Conservation (phyloP, 2,113 vertebrate species). For the Phalacrocorax brasilianus region DNA sequence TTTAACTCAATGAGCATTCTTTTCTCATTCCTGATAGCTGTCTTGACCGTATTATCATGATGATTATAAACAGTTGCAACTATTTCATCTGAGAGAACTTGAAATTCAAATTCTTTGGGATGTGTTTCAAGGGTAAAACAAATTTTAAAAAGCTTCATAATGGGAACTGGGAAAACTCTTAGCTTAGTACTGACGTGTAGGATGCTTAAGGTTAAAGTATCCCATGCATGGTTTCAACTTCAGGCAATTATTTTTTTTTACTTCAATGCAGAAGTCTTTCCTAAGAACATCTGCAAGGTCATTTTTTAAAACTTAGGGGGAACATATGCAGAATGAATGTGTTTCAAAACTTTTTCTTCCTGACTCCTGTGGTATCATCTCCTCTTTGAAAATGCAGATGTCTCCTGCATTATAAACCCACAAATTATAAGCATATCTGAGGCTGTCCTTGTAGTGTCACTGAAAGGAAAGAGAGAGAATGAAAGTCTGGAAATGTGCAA, state of each 20-base stretch:
- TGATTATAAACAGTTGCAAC: not conserved
- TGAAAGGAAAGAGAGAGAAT: constrained; percentile 68
- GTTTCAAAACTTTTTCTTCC: constrained; percentile 37
- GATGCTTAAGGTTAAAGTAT: constrained; percentile 8
- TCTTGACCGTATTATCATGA: not conserved
- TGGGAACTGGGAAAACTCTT: not conserved
- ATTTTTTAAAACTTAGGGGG: constrained; percentile 14
- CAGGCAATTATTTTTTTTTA: not conserved
- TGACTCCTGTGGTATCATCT: constrained; percentile 50
- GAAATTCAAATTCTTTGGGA: constrained; percentile 8
- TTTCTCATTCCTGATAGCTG: not conserved
- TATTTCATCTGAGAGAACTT: not conserved
- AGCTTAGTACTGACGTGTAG: not conserved
- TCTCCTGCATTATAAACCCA: constrained; percentile 74
- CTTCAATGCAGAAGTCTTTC: constrained; percentile 10
- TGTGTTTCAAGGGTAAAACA: not conserved
- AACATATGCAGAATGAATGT: constrained; percentile 35
- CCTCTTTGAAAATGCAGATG: constrained; percentile 73
- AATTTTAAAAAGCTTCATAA: not conserved
- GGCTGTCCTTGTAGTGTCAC: constrained; percentile 82
- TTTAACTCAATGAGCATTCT: not conserved
- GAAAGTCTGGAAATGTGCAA: constrained; percentile 78
- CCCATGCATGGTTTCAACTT: not conserved
- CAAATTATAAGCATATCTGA: constrained; percentile 78
- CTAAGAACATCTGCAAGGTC: constrained; percentile 42